Evolutionary conservation across 2,113 vertebrate species (phyloP), one percentile per base, ranked within the genome.

Genomic region (Crotalus viridis): DNA sequence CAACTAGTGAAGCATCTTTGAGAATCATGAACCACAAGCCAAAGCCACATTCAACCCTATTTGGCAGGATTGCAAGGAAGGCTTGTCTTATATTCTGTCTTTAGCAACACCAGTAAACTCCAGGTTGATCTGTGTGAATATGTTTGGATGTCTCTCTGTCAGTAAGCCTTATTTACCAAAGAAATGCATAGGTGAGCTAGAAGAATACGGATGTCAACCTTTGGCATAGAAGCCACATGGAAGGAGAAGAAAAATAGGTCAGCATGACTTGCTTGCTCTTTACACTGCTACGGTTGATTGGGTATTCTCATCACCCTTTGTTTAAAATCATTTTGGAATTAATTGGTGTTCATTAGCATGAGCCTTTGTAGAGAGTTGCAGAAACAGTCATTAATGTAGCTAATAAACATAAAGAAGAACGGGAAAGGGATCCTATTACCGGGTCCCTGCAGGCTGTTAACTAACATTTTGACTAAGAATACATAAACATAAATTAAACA

Each of bases 261-360:
- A 97, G 94, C 96, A 95, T 95, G 97, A 96, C 95, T 96, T 97
- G 95, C 95, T 96, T 97, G 95, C 95, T 98, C 96, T 97, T 98
- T 97, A 97, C 95, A 96, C 97, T 97, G 98, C 98, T 97, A 98
- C 96, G 98, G 97, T 97, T 98, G 97, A 98, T 98, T 97, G 98
- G 98, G 97, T 98, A 97, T 97, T 97, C 97, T 98, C 98, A 98
- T 98, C 98, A 97, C 97, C 98, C 98, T 98, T 98, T 98, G 98
- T 98, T 98, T 98, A 98, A 98, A 98, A 98, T 98, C 95, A 97
- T 98, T 98, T 98, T 97, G 96, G 97, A 98, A 98, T 98, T 98
- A 98, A 98, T 98, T 98, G 98, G 96, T 48, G 56, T 98, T 98
- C 98, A 98, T 98, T 98, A 98, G 97, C 94, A 91, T 95, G 97